Conservation (phyloP, 2,888 invertebrate genomes). For the Allolobophora icterica region DNA sequence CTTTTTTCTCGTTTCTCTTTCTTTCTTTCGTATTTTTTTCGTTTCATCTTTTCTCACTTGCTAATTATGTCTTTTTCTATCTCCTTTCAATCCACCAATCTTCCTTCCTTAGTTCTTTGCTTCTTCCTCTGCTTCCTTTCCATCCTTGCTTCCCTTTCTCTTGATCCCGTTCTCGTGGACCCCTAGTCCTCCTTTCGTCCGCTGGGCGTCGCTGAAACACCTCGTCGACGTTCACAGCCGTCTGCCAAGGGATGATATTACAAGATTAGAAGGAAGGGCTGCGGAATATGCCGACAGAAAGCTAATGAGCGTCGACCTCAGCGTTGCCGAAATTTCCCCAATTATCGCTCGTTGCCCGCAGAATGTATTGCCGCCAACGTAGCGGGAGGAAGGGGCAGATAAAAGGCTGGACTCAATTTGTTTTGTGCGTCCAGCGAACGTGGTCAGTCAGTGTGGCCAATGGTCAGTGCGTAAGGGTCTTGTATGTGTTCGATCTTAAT, state of each 20-base stretch:
- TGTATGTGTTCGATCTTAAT: constrained; percentile 25
- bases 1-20: too few species aligned
- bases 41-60: background rate
- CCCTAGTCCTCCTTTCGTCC: background rate
- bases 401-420: constrained; percentile 29
- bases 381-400: background rate
- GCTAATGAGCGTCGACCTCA: constrained; percentile 19
- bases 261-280: constrained; percentile 12
- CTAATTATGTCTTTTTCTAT: too few species aligned
- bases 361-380: background rate
- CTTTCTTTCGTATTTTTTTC: too few species aligned
- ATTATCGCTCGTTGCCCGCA: constrained; percentile 26
- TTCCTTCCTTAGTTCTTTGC: background rate
- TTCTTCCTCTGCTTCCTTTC: background rate
- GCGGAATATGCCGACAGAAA: background rate
- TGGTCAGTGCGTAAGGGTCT: background rate
- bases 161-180: too few species aligned
- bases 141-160: background rate
- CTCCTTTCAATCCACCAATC: background rate
- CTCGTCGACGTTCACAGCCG: background rate
- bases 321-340: constrained; percentile 20
- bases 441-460: background rate
- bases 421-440: background rate
- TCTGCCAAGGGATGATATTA: background rate
- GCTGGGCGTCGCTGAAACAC: background rate